Evolutionary conservation across 2,888 invertebrate genomes (phyloP).

Genomic region (Melanotus villosus): DNA sequence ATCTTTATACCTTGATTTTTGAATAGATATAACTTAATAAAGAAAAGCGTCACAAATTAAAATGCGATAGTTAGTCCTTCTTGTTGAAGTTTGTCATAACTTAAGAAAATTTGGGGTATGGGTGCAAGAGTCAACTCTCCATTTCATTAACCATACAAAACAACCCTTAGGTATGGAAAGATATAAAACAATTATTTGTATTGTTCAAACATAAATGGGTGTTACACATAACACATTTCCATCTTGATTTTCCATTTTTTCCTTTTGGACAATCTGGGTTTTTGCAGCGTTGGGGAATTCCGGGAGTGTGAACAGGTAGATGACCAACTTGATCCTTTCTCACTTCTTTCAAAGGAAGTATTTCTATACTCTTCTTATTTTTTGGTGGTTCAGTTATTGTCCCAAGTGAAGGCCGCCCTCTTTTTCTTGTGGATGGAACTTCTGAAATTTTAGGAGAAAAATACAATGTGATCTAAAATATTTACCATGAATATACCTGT

Average conservation of each 20-base stretch:
- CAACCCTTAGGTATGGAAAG: neutral
- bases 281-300: constrained; percentile 5
- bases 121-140: no score
- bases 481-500: neutral
- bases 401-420: neutral
- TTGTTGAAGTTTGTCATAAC: no score
- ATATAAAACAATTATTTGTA: neutral
- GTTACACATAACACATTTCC: neutral
- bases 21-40: no score
- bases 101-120: no score
- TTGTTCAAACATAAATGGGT: neutral
- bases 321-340: neutral
- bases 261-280: constrained; percentile 5
- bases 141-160: no score
- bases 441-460: neutral
- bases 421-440: neutral
- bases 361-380: no score
- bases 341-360: neutral
- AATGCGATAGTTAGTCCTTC: no score
- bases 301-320: neutral
- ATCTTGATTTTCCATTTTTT: neutral
- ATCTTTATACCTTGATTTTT: no score
- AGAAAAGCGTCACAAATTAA: no score
- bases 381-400: no score
- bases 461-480: neutral